phyloP scores from a whole-genome alignment of 1,140 invertebrate species.

The Drosophila auraria region DNA sequence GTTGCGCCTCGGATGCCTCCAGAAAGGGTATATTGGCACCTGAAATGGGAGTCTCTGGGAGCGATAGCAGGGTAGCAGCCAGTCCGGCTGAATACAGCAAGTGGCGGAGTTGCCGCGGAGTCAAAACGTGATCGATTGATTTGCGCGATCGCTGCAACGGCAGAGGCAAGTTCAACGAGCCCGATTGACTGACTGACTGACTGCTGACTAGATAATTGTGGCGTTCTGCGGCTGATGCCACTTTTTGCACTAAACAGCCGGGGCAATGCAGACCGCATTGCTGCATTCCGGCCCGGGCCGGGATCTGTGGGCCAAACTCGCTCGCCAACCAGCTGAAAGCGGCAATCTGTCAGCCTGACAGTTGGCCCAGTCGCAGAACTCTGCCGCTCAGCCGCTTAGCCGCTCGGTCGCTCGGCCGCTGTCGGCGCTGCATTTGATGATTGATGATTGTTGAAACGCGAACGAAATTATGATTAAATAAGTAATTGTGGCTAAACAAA shows the following conservation, averaged over 20 bases:
- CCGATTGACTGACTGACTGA: slow-evolving; percentile 83
- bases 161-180: slow-evolving; percentile 80
- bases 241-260: slow-evolving; percentile 78
- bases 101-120: slow-evolving; percentile 48
- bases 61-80: slow-evolving; percentile 28
- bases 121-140: slow-evolving; percentile 85
- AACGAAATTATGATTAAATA: slow-evolving; percentile 85
- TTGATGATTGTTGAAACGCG: slow-evolving; percentile 84
- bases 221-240: slow-evolving; percentile 75
- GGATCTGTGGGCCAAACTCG: slow-evolving; percentile 46
- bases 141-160: slow-evolving; percentile 69
- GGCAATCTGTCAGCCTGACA: slow-evolving; percentile 84
- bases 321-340: slow-evolving; percentile 61
- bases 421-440: slow-evolving; percentile 69
- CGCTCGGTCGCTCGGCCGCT: slow-evolving; percentile 11
- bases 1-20: slow-evolving; percentile 40
- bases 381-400: slow-evolving; percentile 31
- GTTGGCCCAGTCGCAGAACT: slow-evolving; percentile 80
- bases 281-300: slow-evolving; percentile 67
- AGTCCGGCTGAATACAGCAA: slow-evolving; percentile 19
- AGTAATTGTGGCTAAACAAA: slow-evolving; percentile 83
- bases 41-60: background rate
- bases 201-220: slow-evolving; percentile 85
- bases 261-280: slow-evolving; percentile 50
- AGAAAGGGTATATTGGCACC: slow-evolving; percentile 18